Conservation (phyloP, 2,797 vertebrate species). For the Lindbergichthys nudifrons region DNA sequence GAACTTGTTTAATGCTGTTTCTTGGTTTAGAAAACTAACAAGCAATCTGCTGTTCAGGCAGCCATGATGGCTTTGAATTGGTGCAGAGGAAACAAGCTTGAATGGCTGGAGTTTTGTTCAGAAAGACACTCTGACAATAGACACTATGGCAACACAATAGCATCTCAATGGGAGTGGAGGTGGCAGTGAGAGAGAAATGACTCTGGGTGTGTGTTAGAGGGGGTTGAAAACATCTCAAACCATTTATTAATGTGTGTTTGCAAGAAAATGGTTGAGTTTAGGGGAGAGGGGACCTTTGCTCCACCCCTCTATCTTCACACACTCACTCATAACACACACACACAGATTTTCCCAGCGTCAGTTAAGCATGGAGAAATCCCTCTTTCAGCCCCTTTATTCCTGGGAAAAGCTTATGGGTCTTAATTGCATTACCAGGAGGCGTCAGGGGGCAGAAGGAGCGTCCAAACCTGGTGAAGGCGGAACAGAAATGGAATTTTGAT, state of each 20-base stretch:
- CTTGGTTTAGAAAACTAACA: constrained; percentile 28
- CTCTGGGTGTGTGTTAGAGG: not conserved
- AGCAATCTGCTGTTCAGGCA: not conserved
- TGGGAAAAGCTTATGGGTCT: constrained; percentile 78
- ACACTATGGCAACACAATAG: constrained; percentile 55
- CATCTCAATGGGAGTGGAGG: constrained; percentile 34
- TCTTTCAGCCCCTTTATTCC: constrained; percentile 75
- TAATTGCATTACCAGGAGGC: constrained; percentile 83
- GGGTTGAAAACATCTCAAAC: constrained; percentile 23
- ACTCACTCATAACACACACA: constrained; percentile 6
- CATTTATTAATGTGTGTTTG: constrained; percentile 48
- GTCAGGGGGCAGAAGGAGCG: constrained; percentile 44
- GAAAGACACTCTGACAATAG: constrained; percentile 46
- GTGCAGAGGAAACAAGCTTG: constrained; percentile 7
- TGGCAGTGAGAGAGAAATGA: constrained; percentile 40
- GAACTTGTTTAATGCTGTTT: constrained; percentile 14
- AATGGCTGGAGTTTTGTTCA: constrained; percentile 40
- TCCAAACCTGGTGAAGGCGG: constrained; percentile 53
- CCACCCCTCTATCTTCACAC: constrained; percentile 54
- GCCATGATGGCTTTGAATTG: constrained; percentile 8
- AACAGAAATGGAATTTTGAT: constrained; percentile 82
- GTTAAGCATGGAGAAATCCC: constrained; percentile 75
- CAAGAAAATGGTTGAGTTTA: constrained; percentile 38
- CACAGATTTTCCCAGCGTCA: constrained; percentile 62
- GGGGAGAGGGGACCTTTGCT: constrained; percentile 46